These are phyloP conservation scores for Pundamilia nyererei DNA, from an alignment of 2,113 vertebrate species.

Conservation along the genomic window DNA sequence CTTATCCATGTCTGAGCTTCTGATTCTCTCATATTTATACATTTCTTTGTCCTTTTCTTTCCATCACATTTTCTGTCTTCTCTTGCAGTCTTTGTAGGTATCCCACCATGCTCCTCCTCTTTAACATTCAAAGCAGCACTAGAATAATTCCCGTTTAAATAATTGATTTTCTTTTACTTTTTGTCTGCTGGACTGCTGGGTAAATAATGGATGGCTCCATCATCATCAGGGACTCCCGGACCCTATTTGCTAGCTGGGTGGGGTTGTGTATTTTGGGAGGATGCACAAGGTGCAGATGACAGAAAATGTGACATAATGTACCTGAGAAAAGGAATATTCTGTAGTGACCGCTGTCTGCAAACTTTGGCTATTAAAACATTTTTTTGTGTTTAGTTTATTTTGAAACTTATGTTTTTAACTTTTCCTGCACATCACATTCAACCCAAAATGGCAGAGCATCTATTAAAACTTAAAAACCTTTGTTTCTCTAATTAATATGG, in stretches of 20 bases:
- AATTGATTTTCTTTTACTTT: slow-evolving; percentile 54
- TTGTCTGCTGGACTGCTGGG: slow-evolving; percentile 37
- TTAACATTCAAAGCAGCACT: slow-evolving; percentile 53
- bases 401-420: not conserved
- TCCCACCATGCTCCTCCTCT: not conserved
- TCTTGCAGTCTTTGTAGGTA: not conserved
- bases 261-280: not conserved
- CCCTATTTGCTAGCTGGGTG: not conserved
- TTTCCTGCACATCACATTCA: not conserved
- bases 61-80: not conserved
- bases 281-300: not conserved
- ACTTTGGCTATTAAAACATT: not conserved
- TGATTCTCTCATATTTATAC: not conserved
- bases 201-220: slow-evolving; percentile 72
- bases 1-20: not conserved
- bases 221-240: slow-evolving; percentile 42
- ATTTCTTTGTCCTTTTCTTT: not conserved
- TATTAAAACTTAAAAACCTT: not conserved
- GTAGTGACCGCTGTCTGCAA: not conserved
- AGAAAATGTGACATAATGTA: not conserved
- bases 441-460: not conserved
- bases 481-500: not conserved
- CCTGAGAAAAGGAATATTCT: not conserved
- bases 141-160: slow-evolving; percentile 67
- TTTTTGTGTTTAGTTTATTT: not conserved